Base-by-base conservation (phyloP, 2,113 vertebrate species). In the Nestor notabilis region DNA sequence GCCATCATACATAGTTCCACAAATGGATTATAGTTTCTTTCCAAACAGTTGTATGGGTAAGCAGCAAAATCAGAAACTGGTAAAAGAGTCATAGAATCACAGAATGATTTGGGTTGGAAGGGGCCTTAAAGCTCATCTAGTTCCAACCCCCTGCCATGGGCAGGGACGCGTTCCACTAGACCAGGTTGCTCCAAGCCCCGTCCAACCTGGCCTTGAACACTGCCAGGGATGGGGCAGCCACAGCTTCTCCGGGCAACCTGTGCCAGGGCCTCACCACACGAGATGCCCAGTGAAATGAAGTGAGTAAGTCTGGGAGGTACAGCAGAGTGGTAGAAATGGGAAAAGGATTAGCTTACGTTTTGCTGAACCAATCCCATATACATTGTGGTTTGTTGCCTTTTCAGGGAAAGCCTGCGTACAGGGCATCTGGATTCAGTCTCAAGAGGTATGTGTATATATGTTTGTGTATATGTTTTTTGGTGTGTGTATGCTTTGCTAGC, bases 1-100 rank as follows among this genome's bases (percentile, higher is more conserved):
- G 35, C 33, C 65, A 52, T 63, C 80, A 53, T 35, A 11, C 0
- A 3, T 28, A 5, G 23, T 37, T 81, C 27, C 0, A 0, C 41
- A 68, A 44, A 31, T 39, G 52, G 5, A 7, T 92, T 81, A 7
- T 16, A 78, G 15, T 25, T 44, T 60, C 69, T 75, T 95, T 70
- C 84, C 74, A 47, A 53, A 29, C 7, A 37, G 41, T 39, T 41
- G 13, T 12, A 17, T 0, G 5, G 28, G 18, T 49, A 28, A 91
- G 39, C 19, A 70, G 31, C 19, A 92, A 56, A 80, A 24, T 31
- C 50, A 81, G 72, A 81, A 83, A 80, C 3, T 1, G 11, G 49
- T 27, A 28, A 16, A 53, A 77, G 60, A 39, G 39, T 39, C 39
- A 11, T 39, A 39, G 39, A 58, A 35, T 35, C 21, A 58, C 7